phyloP scores from a whole-genome alignment of 2,888 invertebrate species.

The Cybosia mesomella region DNA sequence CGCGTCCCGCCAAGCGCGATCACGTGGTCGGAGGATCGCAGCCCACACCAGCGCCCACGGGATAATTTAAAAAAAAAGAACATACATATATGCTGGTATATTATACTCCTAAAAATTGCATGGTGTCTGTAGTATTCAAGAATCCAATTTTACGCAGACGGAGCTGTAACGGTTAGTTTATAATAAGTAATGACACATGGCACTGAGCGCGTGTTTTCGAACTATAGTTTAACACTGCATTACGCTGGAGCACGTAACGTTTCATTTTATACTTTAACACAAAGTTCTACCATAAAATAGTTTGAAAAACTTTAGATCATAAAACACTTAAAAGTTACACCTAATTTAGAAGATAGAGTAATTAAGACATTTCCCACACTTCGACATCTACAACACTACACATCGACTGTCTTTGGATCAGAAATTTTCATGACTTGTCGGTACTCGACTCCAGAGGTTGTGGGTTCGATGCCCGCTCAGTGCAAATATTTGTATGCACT shows the following conservation, averaged over 20 bases:
- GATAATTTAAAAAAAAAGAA: background rate
- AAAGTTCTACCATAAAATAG: background rate
- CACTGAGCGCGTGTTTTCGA: conserved; percentile 1
- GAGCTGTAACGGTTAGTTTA: background rate
- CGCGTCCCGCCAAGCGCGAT: background rate
- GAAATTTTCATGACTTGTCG: too few species aligned
- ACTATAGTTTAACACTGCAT: background rate
- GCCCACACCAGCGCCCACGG: background rate
- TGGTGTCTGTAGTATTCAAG: background rate
- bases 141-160: background rate
- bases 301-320: too few species aligned
- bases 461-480: too few species aligned
- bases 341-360: too few species aligned
- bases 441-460: too few species aligned
- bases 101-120: background rate
- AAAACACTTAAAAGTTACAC: too few species aligned
- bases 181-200: background rate
- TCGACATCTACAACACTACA: too few species aligned
- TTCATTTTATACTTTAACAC: background rate
- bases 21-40: background rate
- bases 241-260: background rate
- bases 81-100: too few species aligned
- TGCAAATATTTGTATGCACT: too few species aligned
- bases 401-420: too few species aligned
- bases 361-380: too few species aligned